Base-by-base conservation (phyloP, 2,797 vertebrate species). In the Morus bassanus region DNA sequence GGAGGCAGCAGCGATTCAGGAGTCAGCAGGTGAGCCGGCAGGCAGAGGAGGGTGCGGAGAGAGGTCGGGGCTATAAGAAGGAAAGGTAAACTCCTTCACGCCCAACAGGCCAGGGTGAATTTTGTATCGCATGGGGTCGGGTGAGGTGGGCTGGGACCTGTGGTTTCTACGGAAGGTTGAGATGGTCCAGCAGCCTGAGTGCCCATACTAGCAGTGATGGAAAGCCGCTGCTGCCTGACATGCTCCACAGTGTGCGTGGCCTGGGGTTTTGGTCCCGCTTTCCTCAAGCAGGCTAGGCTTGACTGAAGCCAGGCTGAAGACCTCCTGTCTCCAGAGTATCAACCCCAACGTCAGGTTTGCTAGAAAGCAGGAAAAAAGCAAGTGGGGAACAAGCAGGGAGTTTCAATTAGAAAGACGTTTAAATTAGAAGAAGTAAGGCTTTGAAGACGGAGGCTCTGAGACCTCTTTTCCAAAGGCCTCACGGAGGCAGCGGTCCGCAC, bases 231-330 rank as follows among this genome's bases (percentile, higher is more conserved):
- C 68, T 3, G 1, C 54, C 31, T 15, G 39, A 41, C 37, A 0
- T 3, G 24, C 33, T 45, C n/a, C 2, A 1, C 0, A 0, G 19
- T 11, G 27, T 8, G 39, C 33, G 1, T 2, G 37, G 67, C 28
- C 33, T 12, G 31, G 31, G 18, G 33, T 21, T 57, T 79, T 3
- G 0, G 13, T n/a, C n/a, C 54, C 1, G 0, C 23, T 61, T 65
- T 56, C 39, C 43, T 60, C 43, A 23, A 30, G 27, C 27, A 18
- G 65, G 12, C 30, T 50, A n/a, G 33, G 50, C 33, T 56, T 48
- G 56, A 25, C 25, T 24, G 28, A 25, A 57, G 35, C 21, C 59
- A 33, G 63, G 41, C 57, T 31, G 70, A 35, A 89, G 18, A 59
- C 7, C 6, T 59, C 43, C 14, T 33, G 17, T 61, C 43, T 70